Conservation (phyloP, 2,888 invertebrate genomes). For the Heliconius aoede region DNA sequence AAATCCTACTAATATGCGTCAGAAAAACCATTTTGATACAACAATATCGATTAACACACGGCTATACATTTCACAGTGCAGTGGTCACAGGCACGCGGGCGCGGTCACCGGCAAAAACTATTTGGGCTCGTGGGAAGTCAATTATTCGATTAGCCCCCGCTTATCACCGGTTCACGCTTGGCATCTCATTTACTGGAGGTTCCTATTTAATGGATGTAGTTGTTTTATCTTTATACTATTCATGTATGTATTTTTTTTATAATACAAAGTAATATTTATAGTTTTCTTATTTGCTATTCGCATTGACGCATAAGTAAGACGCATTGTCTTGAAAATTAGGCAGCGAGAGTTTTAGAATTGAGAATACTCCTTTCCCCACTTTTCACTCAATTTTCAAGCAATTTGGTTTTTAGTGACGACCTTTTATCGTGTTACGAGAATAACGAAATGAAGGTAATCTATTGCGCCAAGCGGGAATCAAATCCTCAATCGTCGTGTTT, state of each 20-base stretch:
- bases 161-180: constrained; percentile 47
- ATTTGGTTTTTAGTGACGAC: too few relatives aligned
- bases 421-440: too few relatives aligned
- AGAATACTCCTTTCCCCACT: too few relatives aligned
- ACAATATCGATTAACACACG: constrained; percentile 33
- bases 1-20: not conserved
- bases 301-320: too few relatives aligned
- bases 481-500: not conserved
- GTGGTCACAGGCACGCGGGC: constrained; percentile 53
- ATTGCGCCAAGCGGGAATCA: not conserved
- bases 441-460: not conserved
- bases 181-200: constrained; percentile 34
- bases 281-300: not conserved
- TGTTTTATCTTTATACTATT: not conserved
- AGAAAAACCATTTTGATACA: not conserved
- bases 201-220: constrained; percentile 22
- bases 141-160: constrained; percentile 61
- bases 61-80: constrained; percentile 52
- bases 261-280: not conserved
- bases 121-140: constrained; percentile 65
- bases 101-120: constrained; percentile 57
- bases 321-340: too few relatives aligned
- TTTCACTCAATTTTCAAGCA: too few relatives aligned
- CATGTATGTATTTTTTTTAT: not conserved
- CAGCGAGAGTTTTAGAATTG: not conserved